Conservation (phyloP, 2,888 invertebrate species). For the Platerodrilus igneus region DNA sequence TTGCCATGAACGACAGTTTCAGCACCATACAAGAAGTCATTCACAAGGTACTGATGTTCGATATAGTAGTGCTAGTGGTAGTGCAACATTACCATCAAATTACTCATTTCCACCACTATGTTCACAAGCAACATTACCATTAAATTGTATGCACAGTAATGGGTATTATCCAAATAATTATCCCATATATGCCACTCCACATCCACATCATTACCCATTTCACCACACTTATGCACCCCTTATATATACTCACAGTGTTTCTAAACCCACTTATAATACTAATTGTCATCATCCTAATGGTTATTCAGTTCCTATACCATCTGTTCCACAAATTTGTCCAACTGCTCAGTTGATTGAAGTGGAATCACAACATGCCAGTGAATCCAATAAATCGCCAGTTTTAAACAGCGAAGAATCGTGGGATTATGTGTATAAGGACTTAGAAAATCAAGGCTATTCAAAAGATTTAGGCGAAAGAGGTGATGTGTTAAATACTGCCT, state of each 20-base stretch:
- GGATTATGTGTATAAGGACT: slow-evolving; percentile 74
- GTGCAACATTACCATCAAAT: slow-evolving; percentile 29
- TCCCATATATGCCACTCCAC: slow-evolving; percentile 22
- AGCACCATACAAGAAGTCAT: slow-evolving; percentile 35
- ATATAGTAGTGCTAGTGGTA: slow-evolving; percentile 20
- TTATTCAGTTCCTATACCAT: slow-evolving; percentile 38
- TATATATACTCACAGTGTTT: slow-evolving; percentile 29
- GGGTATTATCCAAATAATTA: slow-evolving; percentile 28
- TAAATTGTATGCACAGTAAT: slow-evolving; percentile 32
- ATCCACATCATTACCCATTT: slow-evolving; percentile 29
- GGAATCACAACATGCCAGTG: slow-evolving; percentile 46
- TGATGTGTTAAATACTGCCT: slow-evolving; percentile 55
- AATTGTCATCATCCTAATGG: slow-evolving; percentile 47
- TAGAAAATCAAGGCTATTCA: slow-evolving; percentile 68
- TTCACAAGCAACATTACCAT: slow-evolving; percentile 25
- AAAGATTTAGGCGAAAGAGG: slow-evolving; percentile 63
- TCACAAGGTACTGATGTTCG: slow-evolving; percentile 33
- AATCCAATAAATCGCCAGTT: slow-evolving; percentile 2
- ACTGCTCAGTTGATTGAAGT: slow-evolving; percentile 66
- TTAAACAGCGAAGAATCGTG: slow-evolving; percentile 58
- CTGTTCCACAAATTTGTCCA: slow-evolving; percentile 50
- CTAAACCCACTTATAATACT: slow-evolving; percentile 34
- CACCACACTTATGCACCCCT: slow-evolving; percentile 28
- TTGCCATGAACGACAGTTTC: slow-evolving; percentile 46
- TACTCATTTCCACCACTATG: slow-evolving; percentile 38